Percentiles rank a stretch among this genome's conserved stretches.
phyloP scores from a whole-genome alignment of 2,888 invertebrate species.

The Polyommatus iphigenia region DNA sequence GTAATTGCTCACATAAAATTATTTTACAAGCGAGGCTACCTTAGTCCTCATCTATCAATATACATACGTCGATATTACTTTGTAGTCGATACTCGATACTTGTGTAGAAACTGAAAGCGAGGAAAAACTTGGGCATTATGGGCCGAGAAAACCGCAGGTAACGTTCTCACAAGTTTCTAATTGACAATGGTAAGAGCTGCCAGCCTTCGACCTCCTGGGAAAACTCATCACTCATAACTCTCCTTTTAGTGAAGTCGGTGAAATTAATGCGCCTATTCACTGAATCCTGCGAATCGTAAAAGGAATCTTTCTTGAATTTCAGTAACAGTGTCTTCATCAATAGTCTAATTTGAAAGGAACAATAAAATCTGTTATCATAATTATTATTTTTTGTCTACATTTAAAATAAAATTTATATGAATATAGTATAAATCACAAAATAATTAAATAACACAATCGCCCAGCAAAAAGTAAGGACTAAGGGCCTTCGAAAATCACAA shows the following conservation, averaged over 20 bases:
- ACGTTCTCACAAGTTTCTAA: constrained; percentile 56
- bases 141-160: background rate
- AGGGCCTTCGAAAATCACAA: background rate
- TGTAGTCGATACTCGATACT: background rate
- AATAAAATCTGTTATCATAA: no score
- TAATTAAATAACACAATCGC: background rate
- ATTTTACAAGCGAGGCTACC: background rate
- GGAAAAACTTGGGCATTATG: constrained; percentile 6
- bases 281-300: no score
- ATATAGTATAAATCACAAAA: no score
- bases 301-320: no score
- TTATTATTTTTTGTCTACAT: no score
- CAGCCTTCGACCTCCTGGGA: background rate
- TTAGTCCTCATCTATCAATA: no score
- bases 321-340: no score
- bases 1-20: background rate
- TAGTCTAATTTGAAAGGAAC: no score
- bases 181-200: constrained; percentile 57
- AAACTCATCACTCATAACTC: background rate
- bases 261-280: no score
- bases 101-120: background rate
- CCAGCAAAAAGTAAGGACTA: background rate
- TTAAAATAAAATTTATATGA: no score
- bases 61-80: background rate
- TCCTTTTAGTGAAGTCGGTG: background rate